These are phyloP conservation scores for Hyla sarda DNA, from an alignment of 2,113 vertebrate genomes.

Conservation along the genomic window DNA sequence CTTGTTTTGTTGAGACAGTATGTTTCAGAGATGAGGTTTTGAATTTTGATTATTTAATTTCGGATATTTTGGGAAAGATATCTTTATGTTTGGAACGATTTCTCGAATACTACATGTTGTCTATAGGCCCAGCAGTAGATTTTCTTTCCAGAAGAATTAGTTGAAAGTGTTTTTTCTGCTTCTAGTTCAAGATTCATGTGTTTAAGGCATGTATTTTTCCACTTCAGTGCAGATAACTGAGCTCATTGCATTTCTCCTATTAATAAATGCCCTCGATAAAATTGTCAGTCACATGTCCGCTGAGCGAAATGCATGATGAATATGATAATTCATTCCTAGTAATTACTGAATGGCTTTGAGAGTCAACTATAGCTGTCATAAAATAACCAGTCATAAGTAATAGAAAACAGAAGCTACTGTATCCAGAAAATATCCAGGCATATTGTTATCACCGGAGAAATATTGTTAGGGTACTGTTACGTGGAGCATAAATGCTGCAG, in stretches of 20 bases:
- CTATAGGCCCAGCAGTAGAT: background rate
- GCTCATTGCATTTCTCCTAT: background rate
- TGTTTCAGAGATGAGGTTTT: background rate
- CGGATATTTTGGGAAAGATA: background rate
- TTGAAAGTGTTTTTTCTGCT: constrained; percentile 1
- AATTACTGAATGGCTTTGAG: background rate
- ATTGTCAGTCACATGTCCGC: constrained; percentile 17
- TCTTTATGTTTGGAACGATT: background rate
- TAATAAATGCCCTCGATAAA: constrained; percentile 11
- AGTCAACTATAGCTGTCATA: background rate
- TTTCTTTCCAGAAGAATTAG: background rate
- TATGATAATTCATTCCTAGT: background rate
- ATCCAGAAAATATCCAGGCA: background rate
- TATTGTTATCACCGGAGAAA: background rate
- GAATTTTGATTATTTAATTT: background rate
- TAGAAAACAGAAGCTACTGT: background rate
- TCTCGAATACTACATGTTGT: background rate
- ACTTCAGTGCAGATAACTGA: constrained; percentile 3
- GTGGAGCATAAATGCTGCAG: background rate
- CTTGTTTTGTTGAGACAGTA: background rate
- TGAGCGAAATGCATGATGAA: background rate
- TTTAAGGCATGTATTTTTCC: background rate
- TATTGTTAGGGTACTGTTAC: too few relatives aligned
- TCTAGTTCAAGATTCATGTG: constrained; percentile 2
- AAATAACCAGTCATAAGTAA: background rate